phyloP scores from a whole-genome alignment of 30 jellyfish, hydroid and myxozoan genomes.

The Turritopsis dohrnii region DNA sequence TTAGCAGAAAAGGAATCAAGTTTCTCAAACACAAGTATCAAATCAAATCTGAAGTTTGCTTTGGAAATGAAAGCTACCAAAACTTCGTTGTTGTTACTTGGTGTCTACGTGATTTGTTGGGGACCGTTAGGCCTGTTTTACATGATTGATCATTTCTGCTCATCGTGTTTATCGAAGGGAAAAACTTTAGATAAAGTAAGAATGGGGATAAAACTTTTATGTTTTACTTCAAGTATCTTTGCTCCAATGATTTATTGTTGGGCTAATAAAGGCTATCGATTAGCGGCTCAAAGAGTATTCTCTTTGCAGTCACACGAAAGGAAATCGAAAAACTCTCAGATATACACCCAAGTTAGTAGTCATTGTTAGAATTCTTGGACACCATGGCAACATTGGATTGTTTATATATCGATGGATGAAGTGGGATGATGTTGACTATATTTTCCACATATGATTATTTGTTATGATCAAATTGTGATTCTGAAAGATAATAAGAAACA shows the following conservation, averaged over 20 bases:
- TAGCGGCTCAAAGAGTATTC: too few relatives aligned
- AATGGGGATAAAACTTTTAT: slow-evolving; percentile 12
- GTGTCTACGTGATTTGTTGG: slow-evolving; percentile 29
- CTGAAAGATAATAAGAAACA: too few relatives aligned
- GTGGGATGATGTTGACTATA: too few relatives aligned
- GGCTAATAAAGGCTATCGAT: too few relatives aligned
- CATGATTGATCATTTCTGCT: slow-evolving; percentile 29
- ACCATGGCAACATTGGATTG: too few relatives aligned
- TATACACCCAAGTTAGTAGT: too few relatives aligned
- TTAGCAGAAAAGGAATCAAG: background rate
- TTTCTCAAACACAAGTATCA: background rate
- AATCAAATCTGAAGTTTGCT: slow-evolving; percentile 10
- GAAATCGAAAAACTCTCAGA: too few relatives aligned
- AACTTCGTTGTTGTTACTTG: slow-evolving; percentile 3
- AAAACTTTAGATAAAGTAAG: background rate
- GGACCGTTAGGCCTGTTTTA: slow-evolving; percentile 26
- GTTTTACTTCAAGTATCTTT: slow-evolving; percentile 24
- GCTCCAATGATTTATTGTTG: slow-evolving; percentile 34
- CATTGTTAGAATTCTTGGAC: too few relatives aligned
- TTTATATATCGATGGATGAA: too few relatives aligned
- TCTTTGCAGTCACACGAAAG: too few relatives aligned
- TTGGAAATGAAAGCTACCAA: slow-evolving; percentile 35
- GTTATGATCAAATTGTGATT: too few relatives aligned
- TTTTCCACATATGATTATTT: too few relatives aligned
- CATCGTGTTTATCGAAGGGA: slow-evolving; percentile 7